Evolutionary conservation across 2,888 invertebrate species (phyloP), one percentile per base, ranked within the genome.

Genomic region (Gisinianus flammeolus): DNA sequence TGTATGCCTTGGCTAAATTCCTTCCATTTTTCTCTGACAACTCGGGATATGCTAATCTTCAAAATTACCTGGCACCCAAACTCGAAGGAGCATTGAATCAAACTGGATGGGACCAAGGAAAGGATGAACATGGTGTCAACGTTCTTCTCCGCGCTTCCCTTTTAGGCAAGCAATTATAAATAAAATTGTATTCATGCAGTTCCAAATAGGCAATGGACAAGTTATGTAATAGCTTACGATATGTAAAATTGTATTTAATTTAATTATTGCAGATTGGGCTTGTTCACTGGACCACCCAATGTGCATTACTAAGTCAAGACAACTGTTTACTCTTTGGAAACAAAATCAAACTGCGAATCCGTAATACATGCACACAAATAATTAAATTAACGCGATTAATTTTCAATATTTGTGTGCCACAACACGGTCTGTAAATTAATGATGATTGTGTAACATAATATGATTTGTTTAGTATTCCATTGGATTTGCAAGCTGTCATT

Each of bases 391-490:
- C n/a, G n/a, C n/a, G n/a, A n/a, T n/a, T n/a, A n/a, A n/a, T n/a
- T n/a, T n/a, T n/a, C n/a, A n/a, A n/a, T n/a, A n/a, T n/a, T n/a
- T n/a, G n/a, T n/a, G n/a, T n/a, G n/a, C n/a, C n/a, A n/a, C n/a
- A n/a, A n/a, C n/a, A n/a, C n/a, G n/a, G n/a, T n/a, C n/a, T n/a
- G n/a, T n/a, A n/a, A n/a, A n/a, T n/a, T n/a, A n/a, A n/a, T n/a
- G n/a, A n/a, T n/a, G n/a, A n/a, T n/a, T n/a, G n/a, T n/a, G n/a
- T n/a, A n/a, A n/a, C n/a, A n/a, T n/a, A n/a, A n/a, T n/a, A n/a
- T n/a, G n/a, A n/a, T n/a, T n/a, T n/a, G 52, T 70, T 1, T 58
- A 82, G 82, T n/a, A 73, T 82, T 33, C 76, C 80, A 1, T 26
- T 81, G 1, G 81, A 82, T 33, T 30, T 79, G 12, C 81, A 79